Evolutionary conservation across 1,140 invertebrate genomes (phyloP).

Genomic region (Drosophila bipectinata): DNA sequence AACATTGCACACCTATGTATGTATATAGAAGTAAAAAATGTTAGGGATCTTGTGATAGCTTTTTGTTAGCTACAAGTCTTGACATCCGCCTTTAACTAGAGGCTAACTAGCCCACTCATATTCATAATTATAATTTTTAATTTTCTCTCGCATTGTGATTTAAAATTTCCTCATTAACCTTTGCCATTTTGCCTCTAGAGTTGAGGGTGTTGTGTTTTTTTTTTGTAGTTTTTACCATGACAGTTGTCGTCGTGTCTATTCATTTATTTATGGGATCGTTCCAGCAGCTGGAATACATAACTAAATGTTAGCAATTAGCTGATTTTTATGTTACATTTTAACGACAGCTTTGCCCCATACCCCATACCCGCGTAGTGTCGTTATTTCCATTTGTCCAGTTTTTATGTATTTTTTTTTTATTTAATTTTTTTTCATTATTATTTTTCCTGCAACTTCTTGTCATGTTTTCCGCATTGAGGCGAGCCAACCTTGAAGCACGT

Average conservation of each 20-base stretch:
- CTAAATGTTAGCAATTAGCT: slow-evolving; percentile 61
- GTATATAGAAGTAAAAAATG: no score
- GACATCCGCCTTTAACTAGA: no score
- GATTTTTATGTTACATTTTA: slow-evolving; percentile 75
- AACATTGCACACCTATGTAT: no score
- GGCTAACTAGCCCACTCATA: no score
- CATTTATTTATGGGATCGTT: slow-evolving; percentile 45
- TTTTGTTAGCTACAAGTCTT: no score
- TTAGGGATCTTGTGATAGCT: no score
- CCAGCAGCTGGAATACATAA: slow-evolving; percentile 30
- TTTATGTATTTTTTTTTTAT: slow-evolving; percentile 10
- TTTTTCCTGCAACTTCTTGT: slow-evolving; percentile 36
- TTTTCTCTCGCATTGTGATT: not conserved
- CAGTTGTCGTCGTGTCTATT: slow-evolving; percentile 34
- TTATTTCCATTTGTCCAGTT: slow-evolving; percentile 4
- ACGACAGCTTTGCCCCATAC: slow-evolving; percentile 58
- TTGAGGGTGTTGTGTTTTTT: slow-evolving; percentile 18
- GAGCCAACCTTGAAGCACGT: slow-evolving; percentile 49
- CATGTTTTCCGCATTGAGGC: slow-evolving; percentile 75
- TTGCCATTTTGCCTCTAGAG: slow-evolving; percentile 7
- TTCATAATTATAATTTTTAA: not conserved
- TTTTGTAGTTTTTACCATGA: slow-evolving; percentile 13
- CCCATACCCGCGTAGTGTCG: slow-evolving; percentile 2
- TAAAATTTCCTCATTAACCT: slow-evolving; percentile 1
- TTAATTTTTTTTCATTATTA: slow-evolving; percentile 19